These are phyloP conservation scores for Hylaea fasciaria DNA, from an alignment of 2,888 invertebrate species.

Conservation along the genomic window DNA sequence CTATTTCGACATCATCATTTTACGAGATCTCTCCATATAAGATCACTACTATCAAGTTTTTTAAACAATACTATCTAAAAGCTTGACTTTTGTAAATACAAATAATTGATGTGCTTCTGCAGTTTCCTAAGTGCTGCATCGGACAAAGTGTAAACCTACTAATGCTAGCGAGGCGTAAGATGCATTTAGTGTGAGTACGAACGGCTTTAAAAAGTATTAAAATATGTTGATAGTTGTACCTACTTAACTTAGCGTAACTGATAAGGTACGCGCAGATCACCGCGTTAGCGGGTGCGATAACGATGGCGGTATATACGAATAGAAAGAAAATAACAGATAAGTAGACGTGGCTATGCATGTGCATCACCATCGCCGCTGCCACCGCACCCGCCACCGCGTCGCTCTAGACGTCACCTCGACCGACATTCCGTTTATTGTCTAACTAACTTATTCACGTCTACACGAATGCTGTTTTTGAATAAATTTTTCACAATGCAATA, in stretches of 20 bases:
- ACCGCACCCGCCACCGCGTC: too few relatives aligned
- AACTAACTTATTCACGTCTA: slow-evolving; percentile 71
- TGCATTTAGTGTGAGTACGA: slow-evolving; percentile 61
- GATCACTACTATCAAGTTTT: too few relatives aligned
- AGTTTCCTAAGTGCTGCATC: too few relatives aligned
- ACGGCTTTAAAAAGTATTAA: slow-evolving; percentile 66
- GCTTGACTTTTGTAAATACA: too few relatives aligned
- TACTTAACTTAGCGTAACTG: slow-evolving; percentile 36
- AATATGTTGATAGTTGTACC: slow-evolving; percentile 28
- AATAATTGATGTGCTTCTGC: too few relatives aligned
- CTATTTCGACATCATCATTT: too few relatives aligned
- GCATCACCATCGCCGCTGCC: too few relatives aligned
- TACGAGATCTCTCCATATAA: too few relatives aligned
- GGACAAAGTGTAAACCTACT: slow-evolving; percentile 3
- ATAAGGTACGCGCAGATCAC: neutral
- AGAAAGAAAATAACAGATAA: neutral
- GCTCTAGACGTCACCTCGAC: neutral
- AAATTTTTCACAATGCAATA: slow-evolving; percentile 47
- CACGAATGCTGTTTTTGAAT: slow-evolving; percentile 54
- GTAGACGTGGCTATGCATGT: too few relatives aligned
- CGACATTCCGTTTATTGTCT: slow-evolving; percentile 45
- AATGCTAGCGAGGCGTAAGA: slow-evolving; percentile 23
- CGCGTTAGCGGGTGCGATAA: neutral
- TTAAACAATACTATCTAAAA: too few relatives aligned
- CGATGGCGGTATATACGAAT: too few relatives aligned